Base-by-base conservation (phyloP, 2,113 vertebrate genomes). In the Campylomormyrus tamandua region DNA sequence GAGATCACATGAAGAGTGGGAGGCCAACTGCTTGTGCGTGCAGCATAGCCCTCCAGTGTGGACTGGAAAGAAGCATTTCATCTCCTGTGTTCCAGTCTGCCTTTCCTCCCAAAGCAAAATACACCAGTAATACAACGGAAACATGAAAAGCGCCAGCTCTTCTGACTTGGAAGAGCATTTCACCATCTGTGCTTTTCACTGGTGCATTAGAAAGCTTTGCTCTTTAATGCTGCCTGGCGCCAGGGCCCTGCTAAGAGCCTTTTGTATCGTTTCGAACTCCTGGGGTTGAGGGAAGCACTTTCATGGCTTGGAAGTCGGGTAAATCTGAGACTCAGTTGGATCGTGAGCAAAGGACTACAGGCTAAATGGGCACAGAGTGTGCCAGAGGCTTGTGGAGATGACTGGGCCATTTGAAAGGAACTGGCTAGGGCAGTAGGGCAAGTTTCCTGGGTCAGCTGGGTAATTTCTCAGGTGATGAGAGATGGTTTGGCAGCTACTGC, bases 151-250 rank as follows among this genome's bases (percentile, higher is more conserved):
- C 62, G 87, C 45, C 58, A 27, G 15, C 83, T 90, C 89, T 49
- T 86, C 27, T 85, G 83, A 46, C 89, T 93, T 94, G 94, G 94
- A 93, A 90, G 77, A 74, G 87, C 90, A 86, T 58, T 58, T 66
- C 90, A 90, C 94, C 94, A 94, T 95, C 94, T 95, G 94, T 91
- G 92, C 91, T 87, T 70, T 88, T 93, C 93, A 91, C 91, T 89
- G 86, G 90, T 83, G 90, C 86, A 48, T 88, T 48, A 83, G 58
- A 90, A 70, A 91, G 91, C 92, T 90, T 91, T 31, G 35, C 17
- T 53, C 50, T 90, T 92, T 89, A 74, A 91, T 50, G 85, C 19
- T 50, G 50, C 52, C 87, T 42, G 49, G 56, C n/a, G 87, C 85
- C 87, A 88, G 56, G 87, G 39, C 35, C 87, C 87, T 6, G 56